Evolutionary conservation across 2,797 vertebrate genomes (phyloP).

Genomic region (Urophycis tenuis): DNA sequence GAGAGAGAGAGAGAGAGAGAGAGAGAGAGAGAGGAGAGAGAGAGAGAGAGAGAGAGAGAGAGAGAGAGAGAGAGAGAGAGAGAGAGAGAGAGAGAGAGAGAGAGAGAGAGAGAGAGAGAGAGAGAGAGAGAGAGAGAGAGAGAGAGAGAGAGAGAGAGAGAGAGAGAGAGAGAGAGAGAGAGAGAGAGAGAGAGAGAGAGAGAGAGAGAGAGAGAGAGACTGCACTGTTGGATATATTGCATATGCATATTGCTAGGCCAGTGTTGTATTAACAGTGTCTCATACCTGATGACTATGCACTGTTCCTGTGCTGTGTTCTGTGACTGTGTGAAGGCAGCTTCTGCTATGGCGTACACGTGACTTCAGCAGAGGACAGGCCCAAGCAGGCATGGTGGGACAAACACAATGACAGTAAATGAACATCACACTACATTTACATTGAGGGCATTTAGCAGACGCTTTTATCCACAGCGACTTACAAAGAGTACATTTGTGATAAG

Average conservation of each 20-base stretch:
- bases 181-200: no score
- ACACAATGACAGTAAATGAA: conserved; percentile 1
- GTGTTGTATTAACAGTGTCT: neutral
- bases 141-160: no score
- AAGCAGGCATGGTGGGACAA: neutral
- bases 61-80: neutral
- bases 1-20: no score
- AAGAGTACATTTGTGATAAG: no score
- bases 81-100: no score
- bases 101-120: no score
- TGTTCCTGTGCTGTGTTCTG: conserved; percentile 72
- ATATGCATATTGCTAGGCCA: neutral
- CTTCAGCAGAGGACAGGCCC: conserved; percentile 55
- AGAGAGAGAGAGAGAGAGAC: no score
- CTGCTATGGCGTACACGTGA: conserved; percentile 80
- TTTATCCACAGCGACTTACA: no score
- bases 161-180: no score
- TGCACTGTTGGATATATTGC: neutral
- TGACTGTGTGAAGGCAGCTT: conserved; percentile 75
- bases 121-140: no score
- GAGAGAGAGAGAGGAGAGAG: neutral
- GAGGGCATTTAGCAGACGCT: no score
- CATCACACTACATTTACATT: no score
- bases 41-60: neutral
- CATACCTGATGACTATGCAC: conserved; percentile 82